phyloP scores from a whole-genome alignment of 2,888 invertebrate genomes.

The Leucozona laternaria region DNA sequence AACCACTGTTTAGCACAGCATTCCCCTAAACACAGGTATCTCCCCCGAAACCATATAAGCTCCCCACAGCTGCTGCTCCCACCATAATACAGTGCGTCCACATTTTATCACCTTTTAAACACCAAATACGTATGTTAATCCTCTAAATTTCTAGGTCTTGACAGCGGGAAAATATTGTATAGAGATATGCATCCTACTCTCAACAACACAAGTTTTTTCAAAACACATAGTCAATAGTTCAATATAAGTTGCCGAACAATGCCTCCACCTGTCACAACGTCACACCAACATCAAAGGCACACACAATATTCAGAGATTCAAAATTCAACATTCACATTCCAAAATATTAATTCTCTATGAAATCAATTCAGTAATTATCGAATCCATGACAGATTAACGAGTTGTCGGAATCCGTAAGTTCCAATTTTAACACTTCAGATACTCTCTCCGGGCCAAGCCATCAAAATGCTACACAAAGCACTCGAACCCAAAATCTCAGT shows the following conservation, averaged over 20 bases:
- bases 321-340: slow-evolving; percentile 42
- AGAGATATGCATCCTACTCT: slow-evolving; percentile 41
- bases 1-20: slow-evolving; percentile 72
- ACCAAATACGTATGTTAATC: slow-evolving; percentile 72
- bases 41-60: slow-evolving; percentile 1
- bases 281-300: slow-evolving; percentile 45
- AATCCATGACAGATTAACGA: slow-evolving; percentile 61
- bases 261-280: slow-evolving; percentile 65
- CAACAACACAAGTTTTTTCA: slow-evolving; percentile 54
- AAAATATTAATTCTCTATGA: slow-evolving; percentile 34
- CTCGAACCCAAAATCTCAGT: slow-evolving; percentile 58
- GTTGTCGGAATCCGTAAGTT: slow-evolving; percentile 52
- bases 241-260: slow-evolving; percentile 31
- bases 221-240: slow-evolving; percentile 3
- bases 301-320: too few species aligned
- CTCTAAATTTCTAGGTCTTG: slow-evolving; percentile 48
- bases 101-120: slow-evolving; percentile 71
- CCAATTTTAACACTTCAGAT: slow-evolving; percentile 73
- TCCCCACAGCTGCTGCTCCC: slow-evolving; percentile 1
- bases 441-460: slow-evolving; percentile 1
- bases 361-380: slow-evolving; percentile 71
- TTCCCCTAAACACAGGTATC: slow-evolving; percentile 21
- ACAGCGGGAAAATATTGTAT: slow-evolving; percentile 47
- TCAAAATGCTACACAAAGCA: slow-evolving; percentile 54
- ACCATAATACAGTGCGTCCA: slow-evolving; percentile 30